Conservation (phyloP, 2,888 invertebrate species). For the Tinea semifulvella region DNA sequence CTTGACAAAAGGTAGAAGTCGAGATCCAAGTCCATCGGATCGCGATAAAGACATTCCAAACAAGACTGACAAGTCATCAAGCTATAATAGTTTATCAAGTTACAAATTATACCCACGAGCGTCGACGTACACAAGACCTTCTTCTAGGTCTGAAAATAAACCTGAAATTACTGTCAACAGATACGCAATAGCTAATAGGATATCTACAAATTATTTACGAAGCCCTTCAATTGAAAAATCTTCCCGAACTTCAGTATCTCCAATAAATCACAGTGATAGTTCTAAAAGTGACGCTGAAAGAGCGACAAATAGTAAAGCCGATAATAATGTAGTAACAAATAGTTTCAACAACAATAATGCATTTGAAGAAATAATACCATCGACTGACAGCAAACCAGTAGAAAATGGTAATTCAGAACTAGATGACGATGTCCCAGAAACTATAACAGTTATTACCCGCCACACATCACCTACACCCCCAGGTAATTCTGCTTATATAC, state of each 20-base stretch:
- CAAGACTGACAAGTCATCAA: conserved; percentile 63
- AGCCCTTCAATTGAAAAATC: conserved; percentile 45
- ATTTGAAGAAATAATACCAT: neutral
- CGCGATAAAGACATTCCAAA: conserved; percentile 65
- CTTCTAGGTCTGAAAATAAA: conserved; percentile 38
- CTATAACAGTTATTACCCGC: conserved; percentile 74
- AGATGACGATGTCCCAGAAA: conserved; percentile 40
- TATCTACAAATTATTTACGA: conserved; percentile 50
- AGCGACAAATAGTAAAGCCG: conserved; percentile 16
- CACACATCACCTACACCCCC: conserved; percentile 83
- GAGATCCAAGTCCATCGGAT: conserved; percentile 67
- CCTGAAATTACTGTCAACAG: conserved; percentile 34
- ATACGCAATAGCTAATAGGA: conserved; percentile 50
- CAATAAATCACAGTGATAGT: conserved; percentile 37
- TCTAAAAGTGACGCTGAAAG: conserved; percentile 33
- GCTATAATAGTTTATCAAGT: conserved; percentile 56
- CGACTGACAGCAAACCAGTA: neutral
- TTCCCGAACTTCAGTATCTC: conserved; percentile 38
- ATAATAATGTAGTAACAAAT: neutral
- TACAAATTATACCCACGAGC: conserved; percentile 58
- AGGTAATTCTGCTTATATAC: conserved; percentile 68
- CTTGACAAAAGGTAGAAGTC: conserved; percentile 42
- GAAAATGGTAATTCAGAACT: conserved; percentile 20
- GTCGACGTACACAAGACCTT: conserved; percentile 42
- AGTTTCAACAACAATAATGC: neutral